Conservation (phyloP, 2,113 vertebrate species). For the Rallus limicola region DNA sequence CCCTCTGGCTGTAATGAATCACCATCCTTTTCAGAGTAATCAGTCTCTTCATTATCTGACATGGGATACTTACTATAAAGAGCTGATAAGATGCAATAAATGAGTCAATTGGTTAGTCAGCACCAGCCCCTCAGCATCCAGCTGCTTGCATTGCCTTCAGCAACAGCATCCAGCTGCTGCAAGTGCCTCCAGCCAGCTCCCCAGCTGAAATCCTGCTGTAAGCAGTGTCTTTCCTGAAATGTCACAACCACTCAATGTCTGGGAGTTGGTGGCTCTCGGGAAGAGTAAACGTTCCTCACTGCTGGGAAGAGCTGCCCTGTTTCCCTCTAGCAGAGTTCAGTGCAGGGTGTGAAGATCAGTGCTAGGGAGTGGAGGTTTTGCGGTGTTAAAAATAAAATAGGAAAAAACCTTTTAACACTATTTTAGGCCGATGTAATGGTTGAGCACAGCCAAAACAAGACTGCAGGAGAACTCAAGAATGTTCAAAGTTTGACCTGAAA, state of each 20-base stretch:
- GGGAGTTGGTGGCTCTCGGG: not conserved
- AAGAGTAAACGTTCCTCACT: not conserved
- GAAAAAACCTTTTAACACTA: not conserved
- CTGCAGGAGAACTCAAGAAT: not conserved
- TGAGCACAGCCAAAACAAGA: not conserved
- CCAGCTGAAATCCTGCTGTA: not conserved
- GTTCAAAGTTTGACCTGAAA: not conserved
- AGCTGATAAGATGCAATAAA: not conserved
- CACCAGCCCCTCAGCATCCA: not conserved
- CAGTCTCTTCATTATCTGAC: not conserved
- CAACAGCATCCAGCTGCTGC: not conserved
- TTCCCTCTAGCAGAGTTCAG: not conserved
- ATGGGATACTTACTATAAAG: not conserved
- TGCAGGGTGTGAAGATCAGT: too few species aligned
- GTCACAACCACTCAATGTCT: rapidly evolving
- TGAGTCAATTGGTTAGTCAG: not conserved
- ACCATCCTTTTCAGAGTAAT: not conserved
- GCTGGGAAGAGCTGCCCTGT: too few species aligned
- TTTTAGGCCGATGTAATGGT: not conserved
- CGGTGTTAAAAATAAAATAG: not conserved
- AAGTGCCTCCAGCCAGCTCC: not conserved
- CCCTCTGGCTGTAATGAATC: not conserved
- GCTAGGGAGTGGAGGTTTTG: not conserved
- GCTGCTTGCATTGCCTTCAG: rapidly evolving
- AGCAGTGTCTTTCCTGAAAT: not conserved